Conservation (phyloP, 2,888 invertebrate species). For the Imbricaverruca yamaguchii region DNA sequence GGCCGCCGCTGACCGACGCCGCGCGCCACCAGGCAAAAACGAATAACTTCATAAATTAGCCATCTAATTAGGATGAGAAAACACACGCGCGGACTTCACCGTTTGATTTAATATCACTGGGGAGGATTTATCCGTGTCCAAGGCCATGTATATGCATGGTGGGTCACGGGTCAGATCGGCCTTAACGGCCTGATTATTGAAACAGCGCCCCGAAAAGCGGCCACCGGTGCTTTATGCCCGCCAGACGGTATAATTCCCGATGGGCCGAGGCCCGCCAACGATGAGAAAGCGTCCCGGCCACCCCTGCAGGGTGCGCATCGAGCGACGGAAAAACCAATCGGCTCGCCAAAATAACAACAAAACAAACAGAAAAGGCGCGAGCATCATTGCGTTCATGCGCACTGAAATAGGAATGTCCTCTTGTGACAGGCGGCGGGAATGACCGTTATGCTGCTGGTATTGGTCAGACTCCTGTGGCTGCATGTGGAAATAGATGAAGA, state of each 20-base stretch:
- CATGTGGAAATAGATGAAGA: too few species aligned
- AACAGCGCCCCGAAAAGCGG: constrained; percentile 7
- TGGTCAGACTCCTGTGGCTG: too few species aligned
- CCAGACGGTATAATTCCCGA: background rate
- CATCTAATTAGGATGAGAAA: constrained; percentile 21
- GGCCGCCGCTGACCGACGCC: background rate
- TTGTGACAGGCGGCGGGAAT: too few species aligned
- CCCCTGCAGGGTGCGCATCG: background rate
- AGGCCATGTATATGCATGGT: constrained; percentile 17
- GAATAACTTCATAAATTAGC: constrained; percentile 21
- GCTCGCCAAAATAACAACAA: background rate
- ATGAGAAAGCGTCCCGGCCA: background rate
- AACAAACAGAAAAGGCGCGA: too few species aligned
- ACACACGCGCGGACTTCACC: constrained; percentile 18
- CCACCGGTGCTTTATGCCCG: constrained; percentile 18
- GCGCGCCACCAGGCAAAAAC: background rate
- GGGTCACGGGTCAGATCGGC: constrained; percentile 17
- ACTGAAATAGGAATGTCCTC: too few species aligned
- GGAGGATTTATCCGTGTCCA: constrained; percentile 1
- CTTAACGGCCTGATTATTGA: constrained; percentile 6
- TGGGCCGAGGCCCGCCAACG: background rate
- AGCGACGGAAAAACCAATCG: background rate
- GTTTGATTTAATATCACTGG: constrained; percentile 15
- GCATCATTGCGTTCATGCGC: too few species aligned
- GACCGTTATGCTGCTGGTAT: too few species aligned